A percentile compares a stretch with the other conserved stretches of the same genome.
Evolutionary conservation across 2,888 invertebrate species (phyloP).

Genomic region (Coleophora deauratella): DNA sequence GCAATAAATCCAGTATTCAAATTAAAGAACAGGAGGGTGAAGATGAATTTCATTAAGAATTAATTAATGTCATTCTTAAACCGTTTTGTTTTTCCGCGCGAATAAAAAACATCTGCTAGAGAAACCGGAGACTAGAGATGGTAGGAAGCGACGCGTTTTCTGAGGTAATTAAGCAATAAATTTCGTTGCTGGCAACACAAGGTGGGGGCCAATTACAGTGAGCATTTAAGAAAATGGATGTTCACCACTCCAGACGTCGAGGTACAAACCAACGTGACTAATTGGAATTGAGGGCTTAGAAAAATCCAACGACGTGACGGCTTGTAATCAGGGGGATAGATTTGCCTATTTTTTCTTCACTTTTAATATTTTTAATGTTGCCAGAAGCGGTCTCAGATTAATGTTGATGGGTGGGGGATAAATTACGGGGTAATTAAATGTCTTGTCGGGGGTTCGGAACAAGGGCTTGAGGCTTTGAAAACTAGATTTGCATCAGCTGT

Average conservation of each 20-base stretch:
- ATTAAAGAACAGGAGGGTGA: conserved; percentile 70
- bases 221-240: conserved; percentile 68
- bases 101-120: conserved; percentile 71
- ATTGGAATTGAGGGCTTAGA: conserved; percentile 67
- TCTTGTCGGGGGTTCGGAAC: conserved; percentile 37
- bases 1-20: conserved; percentile 69
- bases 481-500: conserved; percentile 21
- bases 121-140: conserved; percentile 18
- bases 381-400: conserved; percentile 56
- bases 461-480: conserved; percentile 23
- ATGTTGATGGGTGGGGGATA: conserved; percentile 62
- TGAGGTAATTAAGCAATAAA: conserved; percentile 76
- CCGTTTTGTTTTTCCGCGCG: conserved; percentile 69
- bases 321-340: conserved; percentile 71
- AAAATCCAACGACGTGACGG: conserved; percentile 71
- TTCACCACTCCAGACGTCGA: conserved; percentile 41
- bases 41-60: conserved; percentile 75
- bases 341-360: conserved; percentile 40
- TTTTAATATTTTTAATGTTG: conserved; percentile 38
- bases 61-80: conserved; percentile 75
- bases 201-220: conserved; percentile 66
- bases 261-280: conserved; percentile 53
- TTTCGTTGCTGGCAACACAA: conserved; percentile 68
- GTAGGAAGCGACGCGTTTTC: conserved; percentile 60
- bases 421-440: conserved; percentile 68